phyloP scores from a whole-genome alignment of 2,888 invertebrate species.

The Allolobophora icterica region DNA sequence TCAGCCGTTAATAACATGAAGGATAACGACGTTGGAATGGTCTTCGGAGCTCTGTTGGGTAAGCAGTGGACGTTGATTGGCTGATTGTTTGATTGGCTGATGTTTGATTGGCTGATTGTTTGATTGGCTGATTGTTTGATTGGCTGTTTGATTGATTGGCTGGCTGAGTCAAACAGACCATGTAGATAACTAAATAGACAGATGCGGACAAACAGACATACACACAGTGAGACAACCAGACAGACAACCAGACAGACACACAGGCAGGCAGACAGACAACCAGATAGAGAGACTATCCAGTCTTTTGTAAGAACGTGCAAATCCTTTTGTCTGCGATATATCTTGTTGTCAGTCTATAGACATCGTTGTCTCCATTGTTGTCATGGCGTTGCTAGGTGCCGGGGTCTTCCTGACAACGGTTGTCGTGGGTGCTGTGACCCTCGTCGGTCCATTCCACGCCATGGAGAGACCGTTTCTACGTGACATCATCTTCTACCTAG shows the following conservation, averaged over 20 bases:
- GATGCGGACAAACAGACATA: no score
- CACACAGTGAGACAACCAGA: no score
- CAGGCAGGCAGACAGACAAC: no score
- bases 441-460: constrained; percentile 69
- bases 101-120: not conserved
- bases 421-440: constrained; percentile 71
- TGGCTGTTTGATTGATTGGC: no score
- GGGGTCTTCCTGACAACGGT: constrained; percentile 72
- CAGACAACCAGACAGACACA: no score
- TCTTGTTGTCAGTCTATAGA: no score
- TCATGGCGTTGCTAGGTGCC: constrained; percentile 66
- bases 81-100: not conserved
- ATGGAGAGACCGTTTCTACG: constrained; percentile 69
- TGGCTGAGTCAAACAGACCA: no score
- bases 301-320: no score
- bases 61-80: not conserved
- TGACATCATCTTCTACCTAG: constrained; percentile 69
- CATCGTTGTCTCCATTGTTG: not conserved
- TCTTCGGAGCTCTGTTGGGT: constrained; percentile 60
- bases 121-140: not conserved
- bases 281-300: no score
- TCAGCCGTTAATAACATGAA: constrained; percentile 67
- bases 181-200: no score
- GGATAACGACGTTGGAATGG: constrained; percentile 63
- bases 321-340: no score